These are phyloP conservation scores for Amorpha juglandis DNA, from an alignment of 2,888 invertebrate species.

Conservation along the genomic window DNA sequence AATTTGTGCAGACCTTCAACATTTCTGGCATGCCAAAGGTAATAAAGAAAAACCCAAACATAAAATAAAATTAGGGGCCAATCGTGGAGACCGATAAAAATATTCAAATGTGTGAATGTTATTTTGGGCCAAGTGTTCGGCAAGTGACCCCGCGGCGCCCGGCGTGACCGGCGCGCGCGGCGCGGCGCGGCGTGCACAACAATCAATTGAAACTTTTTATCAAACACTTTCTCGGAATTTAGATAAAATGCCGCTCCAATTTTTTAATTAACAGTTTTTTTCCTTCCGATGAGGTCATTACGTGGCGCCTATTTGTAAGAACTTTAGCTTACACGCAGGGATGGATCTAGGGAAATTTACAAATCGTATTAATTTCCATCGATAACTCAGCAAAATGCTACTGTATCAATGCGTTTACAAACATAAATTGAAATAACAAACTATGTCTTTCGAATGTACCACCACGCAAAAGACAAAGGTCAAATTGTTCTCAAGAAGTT, in stretches of 20 bases:
- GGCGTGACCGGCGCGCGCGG: too few relatives aligned
- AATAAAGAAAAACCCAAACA: slow-evolving; percentile 2
- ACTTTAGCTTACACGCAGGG: neutral
- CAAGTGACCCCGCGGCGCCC: slow-evolving; percentile 8
- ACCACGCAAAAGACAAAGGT: too few relatives aligned
- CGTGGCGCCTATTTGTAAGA: slow-evolving; percentile 20
- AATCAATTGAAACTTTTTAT: slow-evolving; percentile 20
- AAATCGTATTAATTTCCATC: neutral
- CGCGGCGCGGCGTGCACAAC: neutral
- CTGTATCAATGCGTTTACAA: too few relatives aligned
- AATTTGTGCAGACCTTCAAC: too few relatives aligned
- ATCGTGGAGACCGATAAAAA: slow-evolving; percentile 7
- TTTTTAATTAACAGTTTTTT: slow-evolving; percentile 20
- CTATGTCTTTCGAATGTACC: too few relatives aligned
- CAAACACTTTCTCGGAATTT: slow-evolving; percentile 24
- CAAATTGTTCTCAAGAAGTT: too few relatives aligned
- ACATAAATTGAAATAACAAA: too few relatives aligned
- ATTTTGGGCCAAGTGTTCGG: neutral
- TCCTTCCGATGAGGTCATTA: slow-evolving; percentile 19
- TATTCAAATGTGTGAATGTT: neutral
- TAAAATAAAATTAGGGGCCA: slow-evolving; percentile 1
- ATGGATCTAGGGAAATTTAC: neutral
- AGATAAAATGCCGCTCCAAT: slow-evolving; percentile 7
- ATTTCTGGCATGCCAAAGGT: neutral
- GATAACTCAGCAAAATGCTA: too few relatives aligned